Base-by-base conservation (phyloP, 2,797 vertebrate genomes). In the Sciurus carolinensis region DNA sequence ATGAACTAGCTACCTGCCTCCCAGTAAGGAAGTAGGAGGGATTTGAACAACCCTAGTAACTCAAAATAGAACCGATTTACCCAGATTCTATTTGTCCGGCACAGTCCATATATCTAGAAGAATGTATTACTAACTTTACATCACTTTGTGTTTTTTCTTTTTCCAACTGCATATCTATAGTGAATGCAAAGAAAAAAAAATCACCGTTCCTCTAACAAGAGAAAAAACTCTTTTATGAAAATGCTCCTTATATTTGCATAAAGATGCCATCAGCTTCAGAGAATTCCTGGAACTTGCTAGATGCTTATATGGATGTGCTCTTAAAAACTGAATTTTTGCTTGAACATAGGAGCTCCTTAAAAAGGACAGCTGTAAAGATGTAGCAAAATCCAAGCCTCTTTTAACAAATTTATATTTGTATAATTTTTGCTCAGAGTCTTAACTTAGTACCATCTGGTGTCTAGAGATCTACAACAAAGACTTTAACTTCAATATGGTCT, bases 311-410 rank as follows among this genome's bases (percentile, higher is more conserved):
- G 3, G 18, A n/a, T 67, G 24, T 94, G 10, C 33, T 89, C 36
- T 90, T 88, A 47, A 92, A 82, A 80, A 62, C n/a, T 59, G 47
- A 71, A 75, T 79, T 71, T 80, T 80, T 85, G 8, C 72, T 89
- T 67, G 89, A 86, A 83, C 33, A 12, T 18, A 62, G 69, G 9
- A 85, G 42, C 36, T 15, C 75, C 14, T 85, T 10, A 44, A 12
- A 81, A 85, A 66, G 4, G 36, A n/a, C 52, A 42, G 4, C 39
- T 72, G 94, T 90, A 39, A 6, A 77, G 24, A 44, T n/a, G 28
- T 50, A 54, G 18, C 30, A 87, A 62, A 90, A 50, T 33, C 72
- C 54, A 57, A 62, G 26, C 5, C 33, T 82, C 44, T 93, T 5
- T 15, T 88, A 66, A 28, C 75, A 73, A 18, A n/a, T 7, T 72